Base-by-base conservation (phyloP, 1,140 invertebrate genomes). In the Heliothis virescens region DNA sequence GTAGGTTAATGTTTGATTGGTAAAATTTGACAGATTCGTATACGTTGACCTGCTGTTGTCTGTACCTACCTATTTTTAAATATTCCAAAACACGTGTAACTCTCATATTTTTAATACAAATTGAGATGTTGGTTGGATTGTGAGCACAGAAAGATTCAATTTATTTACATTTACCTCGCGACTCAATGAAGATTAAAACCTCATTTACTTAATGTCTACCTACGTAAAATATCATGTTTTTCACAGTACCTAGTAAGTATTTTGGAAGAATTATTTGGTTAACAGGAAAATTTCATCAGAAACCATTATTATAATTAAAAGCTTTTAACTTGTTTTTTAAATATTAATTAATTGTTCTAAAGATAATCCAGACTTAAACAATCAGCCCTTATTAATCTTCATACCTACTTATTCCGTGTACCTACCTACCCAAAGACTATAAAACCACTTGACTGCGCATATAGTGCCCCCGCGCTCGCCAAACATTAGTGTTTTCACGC, bases 161-260 rank as follows among this genome's bases (percentile, higher is more conserved):
- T 57, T 21, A 60, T 26, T 29, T 26, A 15, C 21, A 26, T 26
- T 60, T 26, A 60, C 57, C 57, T 26, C 57, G 29, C 21, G 13
- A 26, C 57, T 60, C 12, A 26, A 10, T 11, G 57, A 12, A 60
- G 57, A 12, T 26, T 60, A 60, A 41, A 60, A 60, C 21, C 57
- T 60, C 57, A 60, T 60, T 60, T 60, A 60, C 57, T 29, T 60
- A 26, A 29, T 60, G 57, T 60, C 57, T 26, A 26, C 21, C 57
- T 26, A 60, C 21, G 7, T 60, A 60, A 60, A 60, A 26, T 60
- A 60, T 60, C 12, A 60, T 26, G 57, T 60, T 26, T 60, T 60
- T 60, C 57, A 26, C 21, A 26, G 26, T 13, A 13, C 21, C 21
- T 26, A 26, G 21, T 26, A 26, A 2, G 3, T 41, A 41, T 29